These are phyloP conservation scores for Pseudachorutes palmiensis DNA, from an alignment of 1,140 invertebrate genomes.

Conservation along the genomic window DNA sequence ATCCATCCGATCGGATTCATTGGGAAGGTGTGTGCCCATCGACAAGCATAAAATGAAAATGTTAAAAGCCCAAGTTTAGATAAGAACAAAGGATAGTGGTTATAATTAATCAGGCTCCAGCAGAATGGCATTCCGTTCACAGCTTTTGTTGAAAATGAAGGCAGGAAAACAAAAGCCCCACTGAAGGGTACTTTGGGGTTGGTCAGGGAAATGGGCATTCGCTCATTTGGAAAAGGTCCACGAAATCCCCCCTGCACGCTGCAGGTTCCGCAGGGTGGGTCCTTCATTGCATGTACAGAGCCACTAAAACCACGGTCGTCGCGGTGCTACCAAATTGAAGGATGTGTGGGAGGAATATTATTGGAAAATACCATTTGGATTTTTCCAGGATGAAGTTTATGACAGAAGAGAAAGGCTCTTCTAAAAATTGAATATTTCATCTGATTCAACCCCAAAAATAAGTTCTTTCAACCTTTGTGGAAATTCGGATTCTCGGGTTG, in stretches of 20 bases:
- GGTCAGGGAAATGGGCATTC: conserved; percentile 4
- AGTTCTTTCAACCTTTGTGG: conserved; percentile 2
- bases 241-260: background rate
- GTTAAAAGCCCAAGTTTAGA: background rate
- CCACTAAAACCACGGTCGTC: background rate
- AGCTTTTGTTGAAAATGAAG: background rate
- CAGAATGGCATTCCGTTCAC: too few relatives aligned
- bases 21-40: too few relatives aligned
- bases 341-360: conserved; percentile 9
- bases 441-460: conserved; percentile 33
- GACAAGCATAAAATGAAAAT: too few relatives aligned
- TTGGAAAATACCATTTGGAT: background rate
- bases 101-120: too few relatives aligned
- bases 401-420: background rate
- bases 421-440: conserved; percentile 28
- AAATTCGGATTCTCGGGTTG: background rate
- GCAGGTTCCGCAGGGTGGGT: background rate
- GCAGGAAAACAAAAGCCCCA: background rate
- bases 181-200: background rate
- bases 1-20: background rate
- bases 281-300: background rate
- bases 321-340: background rate
- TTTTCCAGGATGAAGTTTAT: background rate
- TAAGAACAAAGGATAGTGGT: background rate
- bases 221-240: background rate